A percentile compares a stretch with the other conserved stretches of the same genome.
Evolutionary conservation across 2,113 vertebrate species (phyloP).

Genomic region (Cathartes aura): DNA sequence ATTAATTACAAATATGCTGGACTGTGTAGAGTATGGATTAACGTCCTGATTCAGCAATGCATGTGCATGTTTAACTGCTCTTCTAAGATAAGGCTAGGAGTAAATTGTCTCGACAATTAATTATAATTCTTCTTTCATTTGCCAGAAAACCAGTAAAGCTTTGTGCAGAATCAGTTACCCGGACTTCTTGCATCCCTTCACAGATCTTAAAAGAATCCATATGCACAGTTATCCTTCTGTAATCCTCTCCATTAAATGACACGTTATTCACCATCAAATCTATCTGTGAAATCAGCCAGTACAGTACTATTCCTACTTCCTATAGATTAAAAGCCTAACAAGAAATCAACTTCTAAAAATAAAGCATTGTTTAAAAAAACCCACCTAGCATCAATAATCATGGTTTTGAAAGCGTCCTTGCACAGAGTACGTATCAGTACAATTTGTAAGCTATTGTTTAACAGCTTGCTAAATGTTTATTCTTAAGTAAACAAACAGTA

Average conservation of each 20-base stretch:
- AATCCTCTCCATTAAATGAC: not conserved
- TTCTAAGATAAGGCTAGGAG: not conserved
- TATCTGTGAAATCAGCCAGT: not conserved
- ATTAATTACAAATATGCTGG: slow-evolving; percentile 50
- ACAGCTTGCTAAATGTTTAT: not conserved
- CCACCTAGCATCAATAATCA: not conserved
- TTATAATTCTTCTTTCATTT: not conserved
- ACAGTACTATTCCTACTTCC: not conserved
- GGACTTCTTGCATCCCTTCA: not conserved
- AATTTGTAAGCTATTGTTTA: not conserved
- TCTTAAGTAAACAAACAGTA: not conserved
- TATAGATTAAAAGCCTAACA: not conserved
- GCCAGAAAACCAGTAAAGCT: not conserved
- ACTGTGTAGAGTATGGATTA: slow-evolving; percentile 12
- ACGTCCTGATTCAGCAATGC: slow-evolving; percentile 2
- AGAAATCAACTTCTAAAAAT: not conserved
- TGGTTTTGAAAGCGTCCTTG: not conserved
- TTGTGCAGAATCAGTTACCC: not conserved
- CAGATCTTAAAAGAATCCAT: not conserved
- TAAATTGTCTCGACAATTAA: slow-evolving; percentile 3
- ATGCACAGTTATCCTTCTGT: not conserved
- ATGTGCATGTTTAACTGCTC: not conserved
- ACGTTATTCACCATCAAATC: not conserved
- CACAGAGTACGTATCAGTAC: not conserved
- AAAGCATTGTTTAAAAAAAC: not conserved